Conservation (phyloP, 2,888 invertebrate species). For the Diadegma fenestrale region DNA sequence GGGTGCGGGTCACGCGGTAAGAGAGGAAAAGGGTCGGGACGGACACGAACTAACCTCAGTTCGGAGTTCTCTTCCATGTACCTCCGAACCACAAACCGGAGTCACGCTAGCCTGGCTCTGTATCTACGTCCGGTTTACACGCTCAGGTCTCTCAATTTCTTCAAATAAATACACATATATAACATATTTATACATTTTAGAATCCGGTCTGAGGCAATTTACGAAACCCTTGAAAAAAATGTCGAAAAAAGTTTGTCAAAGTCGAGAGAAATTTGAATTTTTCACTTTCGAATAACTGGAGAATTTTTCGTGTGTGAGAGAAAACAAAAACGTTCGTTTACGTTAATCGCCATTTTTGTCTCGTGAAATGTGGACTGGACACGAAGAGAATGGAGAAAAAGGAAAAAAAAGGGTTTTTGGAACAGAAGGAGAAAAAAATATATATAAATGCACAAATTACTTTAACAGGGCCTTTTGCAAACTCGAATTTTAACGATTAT, state of each 20-base stretch:
- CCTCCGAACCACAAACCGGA: conserved; percentile 78
- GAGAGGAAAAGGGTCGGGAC: conserved; percentile 47
- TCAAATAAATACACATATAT: neutral
- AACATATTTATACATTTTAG: neutral
- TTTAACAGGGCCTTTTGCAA: conserved; percentile 69
- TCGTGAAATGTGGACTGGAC: conserved; percentile 2
- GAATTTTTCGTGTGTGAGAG: neutral
- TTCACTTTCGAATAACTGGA: neutral
- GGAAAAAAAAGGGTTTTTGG: conserved; percentile 2
- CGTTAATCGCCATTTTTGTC: neutral
- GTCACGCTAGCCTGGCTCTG: conserved; percentile 81
- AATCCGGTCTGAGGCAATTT: conserved; percentile 21
- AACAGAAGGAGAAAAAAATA: conserved; percentile 65
- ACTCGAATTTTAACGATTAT: conserved; percentile 68
- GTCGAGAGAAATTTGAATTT: neutral
- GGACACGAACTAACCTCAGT: conserved; percentile 40
- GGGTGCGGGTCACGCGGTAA: conserved; percentile 48
- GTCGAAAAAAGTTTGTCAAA: neutral
- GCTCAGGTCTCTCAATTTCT: conserved; percentile 28
- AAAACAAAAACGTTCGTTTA: neutral
- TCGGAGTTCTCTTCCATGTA: conserved; percentile 38
- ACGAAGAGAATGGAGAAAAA: neutral
- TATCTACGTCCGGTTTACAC: conserved; percentile 70
- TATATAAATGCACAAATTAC: conserved; percentile 74
- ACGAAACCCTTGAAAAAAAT: neutral